phyloP scores from a whole-genome alignment of 2,888 invertebrate species.

The Andricus quercusramuli region DNA sequence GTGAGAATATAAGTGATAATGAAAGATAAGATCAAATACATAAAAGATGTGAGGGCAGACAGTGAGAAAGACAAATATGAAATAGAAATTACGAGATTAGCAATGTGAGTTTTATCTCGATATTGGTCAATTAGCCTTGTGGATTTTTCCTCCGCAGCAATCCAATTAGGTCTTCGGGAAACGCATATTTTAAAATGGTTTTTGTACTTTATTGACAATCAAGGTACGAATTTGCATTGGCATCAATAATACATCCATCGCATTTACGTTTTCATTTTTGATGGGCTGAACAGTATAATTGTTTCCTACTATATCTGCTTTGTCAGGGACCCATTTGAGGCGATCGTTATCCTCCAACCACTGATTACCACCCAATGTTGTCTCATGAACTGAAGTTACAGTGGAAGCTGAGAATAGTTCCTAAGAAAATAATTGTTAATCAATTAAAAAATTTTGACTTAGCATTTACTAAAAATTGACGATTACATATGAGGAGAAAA shows the following conservation, averaged over 20 bases:
- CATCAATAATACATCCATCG: slow-evolving; percentile 80
- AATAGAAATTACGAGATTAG: not conserved
- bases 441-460: not conserved
- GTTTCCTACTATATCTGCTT: slow-evolving; percentile 63
- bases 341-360: slow-evolving; percentile 81
- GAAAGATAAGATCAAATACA: not conserved
- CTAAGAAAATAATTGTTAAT: slow-evolving; percentile 58
- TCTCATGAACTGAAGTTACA: slow-evolving; percentile 82
- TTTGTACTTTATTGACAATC: slow-evolving; percentile 72
- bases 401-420: slow-evolving; percentile 82
- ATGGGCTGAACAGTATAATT: slow-evolving; percentile 21
- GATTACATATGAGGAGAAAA: too few relatives aligned
- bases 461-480: too few relatives aligned
- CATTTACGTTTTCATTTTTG: slow-evolving; percentile 53
- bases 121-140: not conserved
- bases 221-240: slow-evolving; percentile 89
- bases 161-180: slow-evolving; percentile 49
- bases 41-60: not conserved
- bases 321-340: slow-evolving; percentile 80
- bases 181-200: slow-evolving; percentile 55
- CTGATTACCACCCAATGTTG: slow-evolving; percentile 86
- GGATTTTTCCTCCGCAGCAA: slow-evolving; percentile 21
- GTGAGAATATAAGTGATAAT: not conserved
- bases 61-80: not conserved
- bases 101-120: not conserved